These are phyloP conservation scores for Therioaphis trifolii DNA, from an alignment of 2,888 invertebrate genomes.

Conservation along the genomic window DNA sequence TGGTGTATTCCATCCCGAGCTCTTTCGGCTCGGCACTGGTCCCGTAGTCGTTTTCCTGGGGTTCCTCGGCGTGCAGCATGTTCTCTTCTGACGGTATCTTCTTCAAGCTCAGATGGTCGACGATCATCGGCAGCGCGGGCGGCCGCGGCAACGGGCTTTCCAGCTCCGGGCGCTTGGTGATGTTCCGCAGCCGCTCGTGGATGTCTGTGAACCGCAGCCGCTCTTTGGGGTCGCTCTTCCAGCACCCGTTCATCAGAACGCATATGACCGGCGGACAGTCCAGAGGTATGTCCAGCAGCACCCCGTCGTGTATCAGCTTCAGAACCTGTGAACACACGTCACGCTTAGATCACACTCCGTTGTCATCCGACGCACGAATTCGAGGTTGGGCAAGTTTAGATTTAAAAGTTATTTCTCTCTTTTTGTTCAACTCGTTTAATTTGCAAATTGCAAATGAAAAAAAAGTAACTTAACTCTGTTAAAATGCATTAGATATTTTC, in stretches of 20 bases:
- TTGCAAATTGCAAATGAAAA: background rate
- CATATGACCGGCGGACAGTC: conserved; percentile 80
- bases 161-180: conserved; percentile 54
- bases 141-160: conserved; percentile 65
- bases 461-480: background rate
- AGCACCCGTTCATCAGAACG: conserved; percentile 82
- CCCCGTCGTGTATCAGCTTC: conserved; percentile 82
- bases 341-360: background rate
- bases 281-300: conserved; percentile 82
- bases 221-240: conserved; percentile 84
- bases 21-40: too few relatives aligned
- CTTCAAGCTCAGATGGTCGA: conserved; percentile 38
- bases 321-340: conserved; percentile 72
- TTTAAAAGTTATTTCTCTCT: too few relatives aligned
- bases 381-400: background rate
- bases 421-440: too few relatives aligned
- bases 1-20: too few relatives aligned
- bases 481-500: too few relatives aligned
- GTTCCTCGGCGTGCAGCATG: conserved; percentile 6
- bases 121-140: conserved; percentile 63
- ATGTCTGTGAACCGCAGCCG: conserved; percentile 80
- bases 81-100: conserved; percentile 27
- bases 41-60: too few relatives aligned
- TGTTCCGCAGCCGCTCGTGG: conserved; percentile 74
- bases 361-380: too few relatives aligned